phyloP scores from a whole-genome alignment of 2,797 vertebrate genomes.

The Erithacus rubecula region DNA sequence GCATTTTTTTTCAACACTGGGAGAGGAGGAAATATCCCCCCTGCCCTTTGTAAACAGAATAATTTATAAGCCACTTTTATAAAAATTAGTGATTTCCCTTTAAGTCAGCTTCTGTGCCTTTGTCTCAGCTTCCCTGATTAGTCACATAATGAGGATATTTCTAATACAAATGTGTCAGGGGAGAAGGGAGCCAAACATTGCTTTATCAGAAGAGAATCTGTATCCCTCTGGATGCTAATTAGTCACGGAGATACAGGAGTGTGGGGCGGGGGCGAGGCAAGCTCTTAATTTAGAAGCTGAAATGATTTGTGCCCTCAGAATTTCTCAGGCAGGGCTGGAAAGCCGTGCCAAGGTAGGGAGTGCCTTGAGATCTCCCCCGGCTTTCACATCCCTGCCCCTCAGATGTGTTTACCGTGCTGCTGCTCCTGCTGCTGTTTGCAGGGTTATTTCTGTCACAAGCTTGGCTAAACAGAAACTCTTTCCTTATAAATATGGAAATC shows the following conservation, averaged over 20 bases:
- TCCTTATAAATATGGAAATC: slow-evolving; percentile 59
- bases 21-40: background rate
- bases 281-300: background rate
- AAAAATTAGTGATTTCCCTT: slow-evolving; percentile 18
- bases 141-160: slow-evolving; percentile 41
- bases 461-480: slow-evolving; percentile 34
- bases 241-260: background rate
- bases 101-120: background rate
- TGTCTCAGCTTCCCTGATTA: background rate
- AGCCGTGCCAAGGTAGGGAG: background rate
- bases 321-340: background rate
- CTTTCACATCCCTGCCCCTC: background rate
- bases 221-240: background rate
- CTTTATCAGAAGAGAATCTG: slow-evolving; percentile 25
- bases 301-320: background rate
- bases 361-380: background rate
- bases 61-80: background rate
- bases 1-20: background rate
- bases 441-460: slow-evolving; percentile 11
- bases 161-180: slow-evolving; percentile 28
- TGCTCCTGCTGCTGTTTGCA: background rate
- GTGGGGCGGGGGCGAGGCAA: accelerated
- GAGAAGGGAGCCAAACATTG: background rate
- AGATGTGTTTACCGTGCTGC: background rate
- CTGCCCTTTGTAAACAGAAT: background rate